phyloP scores from a whole-genome alignment of 2,113 vertebrate species.

The Sapayoa aenigma region DNA sequence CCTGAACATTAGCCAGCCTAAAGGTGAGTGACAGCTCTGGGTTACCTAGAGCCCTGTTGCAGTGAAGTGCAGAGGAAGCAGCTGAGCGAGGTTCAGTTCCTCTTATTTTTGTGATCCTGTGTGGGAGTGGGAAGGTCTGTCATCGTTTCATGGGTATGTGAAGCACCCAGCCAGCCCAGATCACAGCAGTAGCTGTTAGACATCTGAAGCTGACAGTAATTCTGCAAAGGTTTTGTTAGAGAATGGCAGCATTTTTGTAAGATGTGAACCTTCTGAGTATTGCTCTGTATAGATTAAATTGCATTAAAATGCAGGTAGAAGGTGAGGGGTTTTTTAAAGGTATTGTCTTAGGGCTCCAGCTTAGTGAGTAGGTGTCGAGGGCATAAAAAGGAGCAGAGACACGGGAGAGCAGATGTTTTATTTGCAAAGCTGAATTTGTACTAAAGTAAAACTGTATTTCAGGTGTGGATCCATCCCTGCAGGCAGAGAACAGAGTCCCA shows the following conservation, averaged over 20 bases:
- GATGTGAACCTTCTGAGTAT: neutral
- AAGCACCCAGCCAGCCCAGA: neutral
- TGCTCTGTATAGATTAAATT: neutral
- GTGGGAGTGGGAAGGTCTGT: neutral
- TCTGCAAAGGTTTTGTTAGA: neutral
- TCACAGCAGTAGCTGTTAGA: neutral
- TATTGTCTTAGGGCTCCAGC: neutral
- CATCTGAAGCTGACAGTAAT: neutral
- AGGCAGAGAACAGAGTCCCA: conserved; percentile 82
- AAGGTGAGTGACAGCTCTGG: neutral
- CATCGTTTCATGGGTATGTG: neutral
- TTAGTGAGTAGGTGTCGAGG: neutral
- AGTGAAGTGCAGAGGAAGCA: neutral
- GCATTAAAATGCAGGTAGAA: neutral
- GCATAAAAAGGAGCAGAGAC: neutral
- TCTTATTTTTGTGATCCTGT: neutral
- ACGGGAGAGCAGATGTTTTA: neutral
- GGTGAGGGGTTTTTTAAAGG: neutral
- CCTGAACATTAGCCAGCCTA: neutral
- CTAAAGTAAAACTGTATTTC: conserved; percentile 48
- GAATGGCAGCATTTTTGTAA: neutral
- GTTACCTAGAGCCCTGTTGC: neutral
- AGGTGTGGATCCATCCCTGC: conserved; percentile 91
- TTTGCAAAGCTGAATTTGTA: neutral
- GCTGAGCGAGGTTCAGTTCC: neutral